These are phyloP conservation scores for Eupeodes corollae DNA, from an alignment of 1,140 invertebrate species.

Conservation along the genomic window DNA sequence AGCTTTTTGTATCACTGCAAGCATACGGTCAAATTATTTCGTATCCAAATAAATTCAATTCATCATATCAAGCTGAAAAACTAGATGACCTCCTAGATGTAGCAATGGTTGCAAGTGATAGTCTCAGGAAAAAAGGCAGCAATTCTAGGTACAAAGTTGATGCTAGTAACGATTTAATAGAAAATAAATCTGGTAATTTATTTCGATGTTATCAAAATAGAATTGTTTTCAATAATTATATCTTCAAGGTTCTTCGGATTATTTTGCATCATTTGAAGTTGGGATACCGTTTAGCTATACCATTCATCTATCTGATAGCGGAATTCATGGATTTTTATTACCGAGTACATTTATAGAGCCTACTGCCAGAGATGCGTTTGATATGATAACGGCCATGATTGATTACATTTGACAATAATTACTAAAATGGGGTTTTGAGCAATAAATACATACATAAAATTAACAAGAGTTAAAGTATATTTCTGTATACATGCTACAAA, in stretches of 20 bases:
- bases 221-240: background rate
- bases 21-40: conserved; percentile 67
- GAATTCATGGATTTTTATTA: conserved; percentile 64
- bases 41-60: conserved; percentile 42
- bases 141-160: conserved; percentile 32
- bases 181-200: conserved; percentile 24
- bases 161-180: conserved; percentile 29
- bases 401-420: conserved; percentile 41
- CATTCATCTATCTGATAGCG: conserved; percentile 64
- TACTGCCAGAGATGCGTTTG: conserved; percentile 68
- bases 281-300: conserved; percentile 65
- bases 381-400: conserved; percentile 61
- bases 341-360: conserved; percentile 62
- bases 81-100: conserved; percentile 32
- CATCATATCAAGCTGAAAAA: conserved; percentile 24
- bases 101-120: conserved; percentile 33
- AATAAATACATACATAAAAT: too few relatives aligned
- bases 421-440: background rate
- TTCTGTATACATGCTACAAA: too few relatives aligned
- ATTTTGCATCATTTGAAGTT: conserved; percentile 56
- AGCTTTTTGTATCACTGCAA: conserved; percentile 62
- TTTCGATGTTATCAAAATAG: background rate
- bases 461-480: too few relatives aligned
- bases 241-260: conserved; percentile 53
- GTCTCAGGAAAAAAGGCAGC: conserved; percentile 26